Conservation (phyloP, 2,888 invertebrate species). For the Hedychridium roseum region DNA sequence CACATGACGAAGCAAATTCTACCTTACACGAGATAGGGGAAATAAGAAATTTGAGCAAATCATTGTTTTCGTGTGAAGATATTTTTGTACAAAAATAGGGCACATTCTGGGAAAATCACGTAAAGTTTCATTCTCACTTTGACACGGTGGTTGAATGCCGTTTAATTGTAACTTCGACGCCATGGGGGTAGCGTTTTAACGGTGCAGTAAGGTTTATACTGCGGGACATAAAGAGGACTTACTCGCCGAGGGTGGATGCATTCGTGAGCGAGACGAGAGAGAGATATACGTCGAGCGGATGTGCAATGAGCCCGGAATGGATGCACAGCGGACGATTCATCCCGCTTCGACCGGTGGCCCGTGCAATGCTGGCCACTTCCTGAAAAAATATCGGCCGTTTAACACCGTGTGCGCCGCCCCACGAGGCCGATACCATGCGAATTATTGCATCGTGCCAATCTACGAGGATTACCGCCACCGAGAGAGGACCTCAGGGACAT, state of each 20-base stretch:
- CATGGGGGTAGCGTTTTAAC: constrained; percentile 32
- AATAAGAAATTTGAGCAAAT: too few species aligned
- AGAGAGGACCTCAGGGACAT: constrained; percentile 32
- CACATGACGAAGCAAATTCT: too few species aligned
- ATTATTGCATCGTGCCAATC: constrained; percentile 42
- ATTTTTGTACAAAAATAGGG: too few species aligned
- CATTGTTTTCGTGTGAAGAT: too few species aligned
- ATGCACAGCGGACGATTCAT: too few species aligned
- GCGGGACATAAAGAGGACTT: constrained; percentile 20
- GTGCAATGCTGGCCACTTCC: too few species aligned
- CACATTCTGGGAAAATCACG: too few species aligned
- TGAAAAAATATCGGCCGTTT: constrained; percentile 26
- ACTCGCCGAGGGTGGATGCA: background rate
- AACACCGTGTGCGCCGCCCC: constrained; percentile 21
- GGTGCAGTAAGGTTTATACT: constrained; percentile 31
- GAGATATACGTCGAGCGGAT: constrained; percentile 11
- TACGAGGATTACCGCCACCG: constrained; percentile 33
- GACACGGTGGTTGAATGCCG: constrained; percentile 31
- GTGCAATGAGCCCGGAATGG: too few species aligned
- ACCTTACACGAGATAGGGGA: too few species aligned
- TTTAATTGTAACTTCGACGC: constrained; percentile 27
- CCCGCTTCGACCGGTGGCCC: too few species aligned
- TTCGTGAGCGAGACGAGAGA: constrained; percentile 5
- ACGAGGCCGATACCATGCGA: constrained; percentile 34
- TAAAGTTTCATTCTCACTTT: constrained; percentile 13